phyloP scores from a whole-genome alignment of 2,797 vertebrate genomes.

The Liasis olivaceus region DNA sequence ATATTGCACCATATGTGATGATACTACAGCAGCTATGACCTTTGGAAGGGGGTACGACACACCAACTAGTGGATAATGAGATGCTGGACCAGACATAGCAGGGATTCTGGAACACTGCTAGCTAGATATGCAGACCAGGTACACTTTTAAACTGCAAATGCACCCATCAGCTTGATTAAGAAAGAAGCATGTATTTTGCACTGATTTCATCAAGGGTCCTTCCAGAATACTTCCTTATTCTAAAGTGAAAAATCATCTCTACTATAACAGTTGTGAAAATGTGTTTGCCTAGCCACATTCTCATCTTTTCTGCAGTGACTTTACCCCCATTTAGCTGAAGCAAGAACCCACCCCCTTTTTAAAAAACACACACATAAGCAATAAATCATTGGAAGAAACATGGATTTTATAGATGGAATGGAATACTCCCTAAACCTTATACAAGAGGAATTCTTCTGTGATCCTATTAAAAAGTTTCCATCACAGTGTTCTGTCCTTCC shows the following conservation, averaged over 20 bases:
- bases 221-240: background rate
- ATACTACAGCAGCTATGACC: background rate
- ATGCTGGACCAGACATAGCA: background rate
- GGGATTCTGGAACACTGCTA: background rate
- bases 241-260: background rate
- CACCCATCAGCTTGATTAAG: background rate
- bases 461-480: conserved; percentile 14
- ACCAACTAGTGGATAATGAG: background rate
- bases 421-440: conserved; percentile 40
- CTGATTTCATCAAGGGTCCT: background rate
- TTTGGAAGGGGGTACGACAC: background rate
- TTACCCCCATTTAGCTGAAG: background rate
- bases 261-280: background rate
- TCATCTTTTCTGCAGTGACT: background rate
- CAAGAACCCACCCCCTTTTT: background rate
- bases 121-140: background rate
- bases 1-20: background rate
- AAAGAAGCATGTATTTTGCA: background rate
- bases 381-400: conserved; percentile 46
- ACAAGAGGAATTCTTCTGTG: conserved; percentile 17
- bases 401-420: conserved; percentile 71
- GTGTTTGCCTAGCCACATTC: background rate
- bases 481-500: conserved; percentile 31
- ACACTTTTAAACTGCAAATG: background rate
- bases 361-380: background rate